These are phyloP conservation scores for Mechanitis mazaeus DNA, from an alignment of 2,888 invertebrate genomes.

Conservation along the genomic window DNA sequence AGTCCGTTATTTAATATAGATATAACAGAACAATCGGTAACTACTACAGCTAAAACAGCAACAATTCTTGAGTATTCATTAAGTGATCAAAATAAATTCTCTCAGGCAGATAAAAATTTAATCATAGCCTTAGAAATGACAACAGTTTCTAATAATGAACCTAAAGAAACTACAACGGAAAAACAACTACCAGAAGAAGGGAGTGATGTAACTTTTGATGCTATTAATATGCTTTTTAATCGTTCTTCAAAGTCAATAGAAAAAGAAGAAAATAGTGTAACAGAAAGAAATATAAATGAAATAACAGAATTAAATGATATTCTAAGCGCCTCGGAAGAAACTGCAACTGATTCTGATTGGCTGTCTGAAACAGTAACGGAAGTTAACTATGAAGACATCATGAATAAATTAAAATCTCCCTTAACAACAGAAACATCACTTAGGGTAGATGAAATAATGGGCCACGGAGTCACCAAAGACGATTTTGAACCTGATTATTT, in stretches of 20 bases:
- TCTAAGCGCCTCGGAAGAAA: conserved; percentile 31
- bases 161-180: conserved; percentile 24
- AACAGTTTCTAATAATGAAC: conserved; percentile 7
- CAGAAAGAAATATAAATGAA: conserved; percentile 17
- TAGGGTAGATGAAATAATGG: conserved; percentile 53
- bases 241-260: conserved; percentile 60
- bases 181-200: conserved; percentile 36
- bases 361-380: conserved; percentile 57
- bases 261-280: conserved; percentile 29
- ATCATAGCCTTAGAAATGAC: conserved; percentile 41
- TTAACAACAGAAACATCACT: conserved; percentile 46
- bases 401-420: conserved; percentile 46
- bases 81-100: conserved; percentile 35
- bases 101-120: conserved; percentile 40
- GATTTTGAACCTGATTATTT: conserved; percentile 68
- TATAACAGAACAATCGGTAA: conserved; percentile 23
- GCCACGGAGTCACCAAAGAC: conserved; percentile 45
- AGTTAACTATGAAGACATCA: conserved; percentile 48
- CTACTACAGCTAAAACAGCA: conserved; percentile 33
- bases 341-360: conserved; percentile 57
- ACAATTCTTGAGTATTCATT: conserved; percentile 39
- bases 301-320: conserved; percentile 33
- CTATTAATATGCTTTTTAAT: conserved; percentile 54
- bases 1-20: conserved; percentile 1
- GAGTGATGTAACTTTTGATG: conserved; percentile 56